phyloP scores from a whole-genome alignment of 2,113 vertebrate species.

The Passer domesticus region DNA sequence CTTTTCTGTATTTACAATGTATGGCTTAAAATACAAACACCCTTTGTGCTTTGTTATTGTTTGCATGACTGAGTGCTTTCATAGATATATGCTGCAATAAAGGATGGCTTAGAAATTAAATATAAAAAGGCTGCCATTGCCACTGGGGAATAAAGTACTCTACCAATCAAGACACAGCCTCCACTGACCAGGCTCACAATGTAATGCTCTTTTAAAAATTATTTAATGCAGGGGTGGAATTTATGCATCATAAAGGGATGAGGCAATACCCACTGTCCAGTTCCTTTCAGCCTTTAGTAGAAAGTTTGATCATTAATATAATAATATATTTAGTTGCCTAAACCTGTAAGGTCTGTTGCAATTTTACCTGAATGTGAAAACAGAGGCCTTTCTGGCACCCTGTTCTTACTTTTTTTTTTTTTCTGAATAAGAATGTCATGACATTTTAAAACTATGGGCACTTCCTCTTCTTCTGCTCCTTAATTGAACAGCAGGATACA shows the following conservation, averaged over 20 bases:
- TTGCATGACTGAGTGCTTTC: conserved; percentile 55
- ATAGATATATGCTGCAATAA: neutral
- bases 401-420: neutral
- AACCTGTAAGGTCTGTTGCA: neutral
- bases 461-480: neutral
- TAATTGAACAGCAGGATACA: neutral
- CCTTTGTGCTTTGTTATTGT: conserved; percentile 24
- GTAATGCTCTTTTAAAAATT: conserved; percentile 18
- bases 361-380: neutral
- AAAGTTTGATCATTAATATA: neutral
- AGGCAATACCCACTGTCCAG: neutral
- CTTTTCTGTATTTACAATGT: conserved; percentile 1
- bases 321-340: neutral
- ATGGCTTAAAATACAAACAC: conserved; percentile 40
- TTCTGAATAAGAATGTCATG: neutral
- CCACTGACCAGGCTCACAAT: conserved; percentile 4
- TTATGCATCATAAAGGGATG: neutral
- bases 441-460: neutral
- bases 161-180: neutral
- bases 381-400: neutral
- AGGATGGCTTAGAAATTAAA: conserved; percentile 44
- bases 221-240: neutral
- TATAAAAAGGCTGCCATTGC: conserved; percentile 53
- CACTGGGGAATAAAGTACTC: conserved; percentile 58
- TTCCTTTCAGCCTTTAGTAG: neutral